Conservation (phyloP, 2,113 vertebrate genomes). For the Amphiprion percula region DNA sequence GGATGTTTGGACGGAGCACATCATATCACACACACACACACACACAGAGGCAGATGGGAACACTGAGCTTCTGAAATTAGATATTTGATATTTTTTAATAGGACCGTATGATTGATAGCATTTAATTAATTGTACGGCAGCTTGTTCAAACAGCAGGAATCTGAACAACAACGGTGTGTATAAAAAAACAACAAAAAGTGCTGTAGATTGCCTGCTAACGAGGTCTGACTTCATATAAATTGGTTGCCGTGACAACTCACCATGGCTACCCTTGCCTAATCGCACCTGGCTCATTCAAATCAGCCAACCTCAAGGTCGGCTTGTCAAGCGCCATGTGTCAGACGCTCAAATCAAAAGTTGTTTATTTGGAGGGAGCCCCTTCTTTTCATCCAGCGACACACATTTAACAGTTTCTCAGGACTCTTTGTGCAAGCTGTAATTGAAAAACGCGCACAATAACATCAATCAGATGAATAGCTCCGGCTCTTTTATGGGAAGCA, state of each 20-base stretch:
- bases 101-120: neutral
- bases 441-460: conserved; percentile 17
- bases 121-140: neutral
- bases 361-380: neutral
- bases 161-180: too few species aligned
- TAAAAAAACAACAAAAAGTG: too few species aligned
- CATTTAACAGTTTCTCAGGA: neutral
- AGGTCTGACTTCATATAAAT: conserved; percentile 45
- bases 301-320: conserved; percentile 20
- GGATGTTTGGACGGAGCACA: conserved; percentile 20
- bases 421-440: conserved; percentile 7
- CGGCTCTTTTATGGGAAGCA: conserved; percentile 10
- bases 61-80: neutral
- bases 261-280: conserved; percentile 57
- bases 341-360: neutral
- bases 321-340: conserved; percentile 1
- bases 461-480: neutral
- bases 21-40: conserved; percentile 7
- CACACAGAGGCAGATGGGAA: neutral
- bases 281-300: conserved; percentile 60
- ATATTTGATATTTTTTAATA: neutral
- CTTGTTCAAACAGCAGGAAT: neutral
- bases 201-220: neutral
- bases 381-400: neutral
- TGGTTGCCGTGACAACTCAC: conserved; percentile 52